Percentiles rank a stretch among this genome's conserved stretches.
Conservation (phyloP, 2,113 vertebrate genomes). For the Gracilinanus agilis region DNA sequence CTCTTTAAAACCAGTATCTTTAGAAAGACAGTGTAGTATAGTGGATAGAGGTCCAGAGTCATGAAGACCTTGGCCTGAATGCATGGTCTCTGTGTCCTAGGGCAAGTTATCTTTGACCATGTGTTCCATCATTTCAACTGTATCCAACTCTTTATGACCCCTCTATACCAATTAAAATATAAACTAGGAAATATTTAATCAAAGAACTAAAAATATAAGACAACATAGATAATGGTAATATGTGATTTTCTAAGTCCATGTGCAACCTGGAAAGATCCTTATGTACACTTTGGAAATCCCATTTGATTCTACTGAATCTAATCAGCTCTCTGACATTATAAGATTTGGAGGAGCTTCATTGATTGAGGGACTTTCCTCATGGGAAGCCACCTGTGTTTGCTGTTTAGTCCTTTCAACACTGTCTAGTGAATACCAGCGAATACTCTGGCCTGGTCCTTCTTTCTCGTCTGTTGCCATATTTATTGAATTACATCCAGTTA, state of each 20-base stretch:
- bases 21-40: background rate
- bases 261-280: background rate
- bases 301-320: background rate
- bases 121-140: too few species aligned
- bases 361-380: background rate
- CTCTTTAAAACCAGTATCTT: background rate
- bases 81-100: background rate
- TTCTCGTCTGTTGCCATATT: background rate
- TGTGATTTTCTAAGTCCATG: background rate
- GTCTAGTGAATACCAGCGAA: background rate
- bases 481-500: background rate
- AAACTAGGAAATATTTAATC: background rate
- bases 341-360: background rate
- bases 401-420: background rate
- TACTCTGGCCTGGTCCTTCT: background rate
- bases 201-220: background rate
- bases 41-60: background rate
- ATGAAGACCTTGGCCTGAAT: background rate
- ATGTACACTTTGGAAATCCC: background rate
- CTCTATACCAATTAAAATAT: background rate
- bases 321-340: background rate
- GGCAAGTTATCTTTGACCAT: background rate
- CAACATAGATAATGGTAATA: background rate
- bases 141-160: too few species aligned
- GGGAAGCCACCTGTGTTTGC: background rate